Evolutionary conservation across 2,888 invertebrate genomes (phyloP), one percentile per base, ranked within the genome.

Genomic region (Pogonocherus hispidulus): DNA sequence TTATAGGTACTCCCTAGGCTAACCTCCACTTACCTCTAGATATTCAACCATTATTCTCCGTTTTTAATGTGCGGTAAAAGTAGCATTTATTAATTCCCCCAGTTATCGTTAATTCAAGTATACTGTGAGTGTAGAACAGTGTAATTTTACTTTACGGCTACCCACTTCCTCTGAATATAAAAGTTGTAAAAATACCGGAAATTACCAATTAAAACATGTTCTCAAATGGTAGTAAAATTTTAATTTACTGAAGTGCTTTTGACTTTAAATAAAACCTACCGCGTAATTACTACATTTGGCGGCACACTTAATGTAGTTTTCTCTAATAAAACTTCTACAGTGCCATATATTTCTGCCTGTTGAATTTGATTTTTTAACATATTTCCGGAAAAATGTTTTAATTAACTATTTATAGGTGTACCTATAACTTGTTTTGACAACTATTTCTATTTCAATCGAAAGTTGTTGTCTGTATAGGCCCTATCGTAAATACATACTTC

Each of bases 1-100:
- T 75, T 66, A 66, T 72, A 71, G 67, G 76, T 72, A 72, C 67
- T 68, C 69, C 56, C 56, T 52, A 63, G 69, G 64, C 71, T 76
- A 76, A 76, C 74, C 75, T 74, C 72, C 66, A 66, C 69, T 66
- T 71, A 74, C 69, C 65, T 71, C 68, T 64, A 71, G 69, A 70
- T 68, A 70, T 66, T 66, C 68, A 37, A 49, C 70, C 69, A 66
- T 72, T 71, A 76, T 75, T 70, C 65, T 52, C 66, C 59, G 16
- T 63, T 56, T 59, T 69, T 59, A 66, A 67, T 54, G 65, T 59
- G 71, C 62, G 67, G 68, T 72, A 71, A 55, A 41, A 62, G 57
- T n/a, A 47, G 66, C 63, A 56, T 47, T 69, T 69, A 72, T 70
- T 67, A 71, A 71, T 71, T 67, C 71, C 67, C 71, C 20, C 14